phyloP scores from a whole-genome alignment of 2,113 vertebrate genomes.

The Eulacestoma nigropectus region DNA sequence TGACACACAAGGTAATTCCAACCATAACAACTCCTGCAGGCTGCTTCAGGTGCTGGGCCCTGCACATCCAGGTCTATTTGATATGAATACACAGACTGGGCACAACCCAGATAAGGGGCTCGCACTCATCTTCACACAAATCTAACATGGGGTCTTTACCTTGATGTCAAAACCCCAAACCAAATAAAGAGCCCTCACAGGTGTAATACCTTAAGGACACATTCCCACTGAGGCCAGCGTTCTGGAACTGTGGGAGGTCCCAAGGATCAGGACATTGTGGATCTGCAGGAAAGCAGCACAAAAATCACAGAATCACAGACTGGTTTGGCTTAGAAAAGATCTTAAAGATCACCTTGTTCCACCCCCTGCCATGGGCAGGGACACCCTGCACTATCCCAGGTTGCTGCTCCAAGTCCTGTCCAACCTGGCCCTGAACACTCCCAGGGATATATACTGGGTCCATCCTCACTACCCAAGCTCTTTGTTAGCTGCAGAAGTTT shows the following conservation, averaged over 20 bases:
- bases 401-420: not conserved
- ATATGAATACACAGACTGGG: not conserved
- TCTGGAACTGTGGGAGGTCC: not conserved
- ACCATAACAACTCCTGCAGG: fast-evolving
- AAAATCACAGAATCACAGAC: not conserved
- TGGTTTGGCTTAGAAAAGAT: not conserved
- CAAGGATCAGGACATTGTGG: not conserved
- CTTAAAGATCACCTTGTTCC: not conserved
- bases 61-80: not conserved
- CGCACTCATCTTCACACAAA: not conserved
- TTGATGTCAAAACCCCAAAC: not conserved
- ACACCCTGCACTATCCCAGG: not conserved
- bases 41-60: not conserved
- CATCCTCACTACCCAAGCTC: not conserved
- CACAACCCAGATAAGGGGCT: no score
- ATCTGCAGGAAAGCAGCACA: not conserved
- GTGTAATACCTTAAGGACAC: not conserved
- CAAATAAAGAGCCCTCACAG: not conserved
- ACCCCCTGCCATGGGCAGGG: not conserved
- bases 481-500: not conserved
- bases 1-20: not conserved
- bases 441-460: not conserved
- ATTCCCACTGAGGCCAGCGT: not conserved
- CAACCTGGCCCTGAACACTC: not conserved
- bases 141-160: fast-evolving